Base-by-base conservation (phyloP, 2,797 vertebrate species). In the Balearica regulorum region DNA sequence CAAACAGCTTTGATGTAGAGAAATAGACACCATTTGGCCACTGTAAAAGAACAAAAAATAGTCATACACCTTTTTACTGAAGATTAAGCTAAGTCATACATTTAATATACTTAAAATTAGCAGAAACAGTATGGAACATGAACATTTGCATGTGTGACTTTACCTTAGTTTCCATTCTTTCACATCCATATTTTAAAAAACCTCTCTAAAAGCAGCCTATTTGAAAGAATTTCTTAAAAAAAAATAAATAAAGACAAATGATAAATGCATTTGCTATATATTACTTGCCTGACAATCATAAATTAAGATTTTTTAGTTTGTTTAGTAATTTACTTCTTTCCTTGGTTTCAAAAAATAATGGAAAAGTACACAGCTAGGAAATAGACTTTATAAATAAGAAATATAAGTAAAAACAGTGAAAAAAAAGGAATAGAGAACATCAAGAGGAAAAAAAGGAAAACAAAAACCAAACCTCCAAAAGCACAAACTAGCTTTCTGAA, bases 381-480 rank as follows among this genome's bases (percentile, higher is more conserved):
- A 58, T 0, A 65, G 18, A 16, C 10, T 69, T 87, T 44, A n/a
- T 21, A 90, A 77, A 35, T 39, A 37, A 53, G 1, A 71, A 72
- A 13, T 51, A 22, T 4, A 58, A 58, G 64, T 20, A 58, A 49
- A n/a, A 11, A 29, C 8, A 14, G 3, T 29, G 18, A 5, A 19
- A 39, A 48, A 57, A 55, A 31, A 8, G 28, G 21, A 37, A 37
- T 14, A 26, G 3, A 68, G 4, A 1, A 16, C 3, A 19, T 37
- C 4, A 29, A 58, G 73, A 73, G 1, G 25, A 51, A 24, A 73
- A 53, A 76, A 43, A 48, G 24, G 11, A 49, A 65, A 13, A 39
- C 3, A 48, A 70, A 33, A 2, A 0, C 0, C 8, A 55, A 57
- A 55, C 6, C n/a, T 70, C 5, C 5, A 24, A 76, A 86, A 58